Evolutionary conservation across 2,888 invertebrate genomes (phyloP).

Genomic region (Apamea monoglypha): DNA sequence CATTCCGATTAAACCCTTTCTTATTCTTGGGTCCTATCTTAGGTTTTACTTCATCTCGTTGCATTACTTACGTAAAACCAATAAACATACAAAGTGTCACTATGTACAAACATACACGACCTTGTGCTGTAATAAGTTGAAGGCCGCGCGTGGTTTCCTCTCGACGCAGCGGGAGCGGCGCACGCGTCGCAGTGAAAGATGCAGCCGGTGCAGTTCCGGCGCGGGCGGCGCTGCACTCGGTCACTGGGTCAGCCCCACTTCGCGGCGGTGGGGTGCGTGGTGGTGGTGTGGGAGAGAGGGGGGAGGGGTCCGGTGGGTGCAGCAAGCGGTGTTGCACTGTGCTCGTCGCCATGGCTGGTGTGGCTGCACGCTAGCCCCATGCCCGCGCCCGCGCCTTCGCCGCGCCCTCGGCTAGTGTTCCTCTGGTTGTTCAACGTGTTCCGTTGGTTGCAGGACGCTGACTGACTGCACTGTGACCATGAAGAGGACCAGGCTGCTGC

Average conservation of each 20-base stretch:
- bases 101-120: constrained; percentile 76
- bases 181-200: constrained; percentile 78
- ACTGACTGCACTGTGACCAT: constrained; percentile 86
- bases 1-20: neutral
- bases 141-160: constrained; percentile 86
- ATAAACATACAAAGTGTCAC: constrained; percentile 50
- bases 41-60: neutral
- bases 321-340: constrained; percentile 57
- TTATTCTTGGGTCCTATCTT: neutral
- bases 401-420: constrained; percentile 79
- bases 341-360: constrained; percentile 76
- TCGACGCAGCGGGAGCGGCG: constrained; percentile 83
- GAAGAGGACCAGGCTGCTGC: constrained; percentile 88
- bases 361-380: constrained; percentile 77
- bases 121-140: constrained; percentile 85
- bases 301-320: constrained; percentile 47
- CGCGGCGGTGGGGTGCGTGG: constrained; percentile 62
- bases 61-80: constrained; percentile 32
- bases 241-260: constrained; percentile 87
- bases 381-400: constrained; percentile 74
- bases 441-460: constrained; percentile 87
- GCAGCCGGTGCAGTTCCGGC: constrained; percentile 88
- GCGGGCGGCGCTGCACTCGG: constrained; percentile 83
- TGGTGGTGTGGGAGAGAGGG: constrained; percentile 9
- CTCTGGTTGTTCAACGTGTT: constrained; percentile 79